Percentiles rank a stretch among this genome's conserved stretches.
Evolutionary conservation across 2,888 invertebrate species (phyloP).

Genomic region (Watsonalla cultraria): DNA sequence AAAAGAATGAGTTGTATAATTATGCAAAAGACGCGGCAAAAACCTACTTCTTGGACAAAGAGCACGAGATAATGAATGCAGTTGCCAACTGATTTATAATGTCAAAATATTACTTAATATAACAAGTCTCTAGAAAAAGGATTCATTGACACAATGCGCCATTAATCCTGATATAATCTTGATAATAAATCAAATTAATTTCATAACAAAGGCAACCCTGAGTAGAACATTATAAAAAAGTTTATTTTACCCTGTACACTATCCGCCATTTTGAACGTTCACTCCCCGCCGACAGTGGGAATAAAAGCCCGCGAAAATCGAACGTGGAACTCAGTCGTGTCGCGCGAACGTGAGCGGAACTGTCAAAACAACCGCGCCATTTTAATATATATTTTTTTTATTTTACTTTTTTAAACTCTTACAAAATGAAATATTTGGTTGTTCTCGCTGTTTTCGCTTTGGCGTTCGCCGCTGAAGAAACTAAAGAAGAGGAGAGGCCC

Average conservation of each 20-base stretch:
- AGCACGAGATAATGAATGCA: neutral
- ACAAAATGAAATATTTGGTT: constrained; percentile 78
- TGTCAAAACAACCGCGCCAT: constrained; percentile 48
- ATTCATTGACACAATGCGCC: neutral
- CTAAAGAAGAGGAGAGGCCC: constrained; percentile 77
- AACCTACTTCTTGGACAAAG: neutral
- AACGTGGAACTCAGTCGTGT: constrained; percentile 59
- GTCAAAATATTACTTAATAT: neutral
- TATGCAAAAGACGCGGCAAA: neutral
- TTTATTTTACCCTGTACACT: constrained; percentile 19
- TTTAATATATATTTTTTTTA: constrained; percentile 36
- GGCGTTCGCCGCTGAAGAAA: constrained; percentile 77
- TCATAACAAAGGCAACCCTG: constrained; percentile 55
- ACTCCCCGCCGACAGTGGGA: constrained; percentile 50
- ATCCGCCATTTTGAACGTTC: constrained; percentile 43
- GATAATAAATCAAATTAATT: constrained; percentile 35
- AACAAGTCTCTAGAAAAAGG: neutral
- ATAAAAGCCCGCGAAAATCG: constrained; percentile 61
- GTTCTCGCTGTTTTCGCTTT: constrained; percentile 72
- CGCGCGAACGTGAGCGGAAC: constrained; percentile 45
- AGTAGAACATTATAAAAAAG: constrained; percentile 27
- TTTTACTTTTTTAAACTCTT: constrained; percentile 35
- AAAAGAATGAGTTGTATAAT: neutral
- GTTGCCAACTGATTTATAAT: neutral
- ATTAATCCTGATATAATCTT: constrained; percentile 1